Evolutionary conservation across 2,797 vertebrate species (phyloP), one percentile per base, ranked within the genome.

Genomic region (Gymnocypris eckloni): DNA sequence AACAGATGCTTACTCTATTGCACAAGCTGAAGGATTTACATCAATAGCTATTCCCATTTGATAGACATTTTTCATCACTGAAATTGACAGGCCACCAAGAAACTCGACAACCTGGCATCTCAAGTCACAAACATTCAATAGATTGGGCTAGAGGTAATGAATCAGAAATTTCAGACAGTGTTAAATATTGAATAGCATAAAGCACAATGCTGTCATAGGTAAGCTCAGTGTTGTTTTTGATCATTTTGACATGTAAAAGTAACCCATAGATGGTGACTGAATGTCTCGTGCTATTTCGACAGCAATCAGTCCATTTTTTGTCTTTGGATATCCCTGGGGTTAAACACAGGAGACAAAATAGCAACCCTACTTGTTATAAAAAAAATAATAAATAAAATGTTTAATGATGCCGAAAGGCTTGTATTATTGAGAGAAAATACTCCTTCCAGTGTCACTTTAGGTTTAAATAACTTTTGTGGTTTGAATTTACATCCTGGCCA

Each of bases 1-100:
- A 81, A 70, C 66, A 87, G 89, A 83, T 84, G 86, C 48, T 86
- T 86, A 76, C 56, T n/a, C 78, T 76, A 45, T 81, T 81, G 79
- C 80, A 77, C 84, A 83, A 71, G 82, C 79, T 89, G 66, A 79
- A 79, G 70, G 73, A 90, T 89, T 88, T 86, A 87, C 82, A 90
- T 77, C 88, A 87, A 87, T 87, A 87, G 79, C 87, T 86, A 66
- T 85, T 86, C 73, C 79, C 64, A 80, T 83, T 82, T 87, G 84
- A 89, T 85, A 43, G 82, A 89, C 64, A 78, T 89, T 89, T 89
- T 89, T 86, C 82, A 85, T n/a, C 54, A 59, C 78, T 4, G 73
- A 86, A 89, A 61, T 41, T 87, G 87, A 85, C 87, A 87, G 54
- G 71, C 70, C 84, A 84, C 54, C 79, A 84, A 76, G 70, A 83